Base-by-base conservation (phyloP, 2,113 vertebrate genomes). In the Shinisaurus crocodilurus region DNA sequence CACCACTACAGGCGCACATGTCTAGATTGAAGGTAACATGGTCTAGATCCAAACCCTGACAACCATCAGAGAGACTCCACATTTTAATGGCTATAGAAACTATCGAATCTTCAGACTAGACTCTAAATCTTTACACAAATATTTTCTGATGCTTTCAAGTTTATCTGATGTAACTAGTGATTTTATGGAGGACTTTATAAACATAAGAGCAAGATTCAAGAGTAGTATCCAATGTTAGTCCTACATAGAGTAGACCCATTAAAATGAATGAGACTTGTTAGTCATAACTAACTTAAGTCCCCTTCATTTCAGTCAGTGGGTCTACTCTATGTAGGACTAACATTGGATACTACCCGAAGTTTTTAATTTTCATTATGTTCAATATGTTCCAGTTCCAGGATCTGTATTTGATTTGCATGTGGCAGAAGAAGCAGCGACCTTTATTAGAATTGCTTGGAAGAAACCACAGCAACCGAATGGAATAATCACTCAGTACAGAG, bases 381-480 rank as follows among this genome's bases (percentile, higher is more conserved):
- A 85, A 80, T 82, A 50, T 87, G 48, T 82, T 94, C 95, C 90
- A 99, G 98, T 98, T 75, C 99, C 99, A 90, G 97, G 98, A 91
- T 96, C 98, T 86, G 97, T 99, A 57, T 98, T 96, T 95, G 96
- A 98, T 90, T 97, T 99, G 90, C 95, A 89, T 69, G 95, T 98
- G 34, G 93, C 90, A 87, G 98, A 98, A 86, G 97, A 99, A 85
- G 98, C 98, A 95, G 98, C 98, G 8, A 98, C 98, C 57, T 98
- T 97, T 16, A 95, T 99, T 93, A 97, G 92, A 94, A 98, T 99
- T 92, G 97, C 96, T 81, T 99, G 99, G 99, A 98, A 93, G 94
- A 98, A 96, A 69, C 99, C 99, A 50, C 97, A 48, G 43, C 98
- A 98, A 92, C 98, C 98, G 75, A 99, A 99, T 82, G 99, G 99